Base-by-base conservation (phyloP, 2,113 vertebrate genomes). In the Scopus umbretta region DNA sequence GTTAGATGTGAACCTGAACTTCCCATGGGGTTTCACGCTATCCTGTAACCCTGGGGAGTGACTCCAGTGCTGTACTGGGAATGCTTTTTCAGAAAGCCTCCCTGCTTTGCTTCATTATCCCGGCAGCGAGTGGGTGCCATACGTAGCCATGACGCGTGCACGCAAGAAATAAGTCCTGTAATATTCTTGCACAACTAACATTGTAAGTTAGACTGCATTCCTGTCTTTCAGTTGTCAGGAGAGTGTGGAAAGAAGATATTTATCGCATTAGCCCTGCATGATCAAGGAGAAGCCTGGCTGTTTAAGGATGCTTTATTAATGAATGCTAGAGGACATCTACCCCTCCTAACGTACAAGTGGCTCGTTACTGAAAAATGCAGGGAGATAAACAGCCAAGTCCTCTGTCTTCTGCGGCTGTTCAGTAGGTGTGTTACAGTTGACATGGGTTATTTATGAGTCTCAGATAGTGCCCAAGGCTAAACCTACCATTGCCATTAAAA, bases 251-350 rank as follows among this genome's bases (percentile, higher is more conserved):
- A 96, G 96, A 67, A 94, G 96, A 94, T 96, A 94, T 94, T 97
- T 93, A 95, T 96, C 82, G 27, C 90, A 93, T 96, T 93, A 93
- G 96, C 71, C 86, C 82, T 80, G 92, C 88, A 66, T 55, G 86
- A 92, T 96, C 92, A 94, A 96, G 96, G 95, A 96, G 90, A 90
- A 94, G 92, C 72, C 83, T 43, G 82, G 85, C 86, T 93, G 78
- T 86, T 94, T 96, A 80, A 87, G 94, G 92, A 93, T 95, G 92
- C 95, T 96, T 97, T 96, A 97, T 96, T 94, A 97, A 97, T 96
- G 96, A 96, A 92, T 86, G 92, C 96, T 94, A 90, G 94, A 96
- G 96, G 94, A 96, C 94, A 96, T 96, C 94, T 63, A 94, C 95
- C 94, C 91, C 96, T 96, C 94, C 94, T 92, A 94, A 94, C 0